Conservation (phyloP, 2,113 vertebrate species). For the Eurypyga helias region DNA sequence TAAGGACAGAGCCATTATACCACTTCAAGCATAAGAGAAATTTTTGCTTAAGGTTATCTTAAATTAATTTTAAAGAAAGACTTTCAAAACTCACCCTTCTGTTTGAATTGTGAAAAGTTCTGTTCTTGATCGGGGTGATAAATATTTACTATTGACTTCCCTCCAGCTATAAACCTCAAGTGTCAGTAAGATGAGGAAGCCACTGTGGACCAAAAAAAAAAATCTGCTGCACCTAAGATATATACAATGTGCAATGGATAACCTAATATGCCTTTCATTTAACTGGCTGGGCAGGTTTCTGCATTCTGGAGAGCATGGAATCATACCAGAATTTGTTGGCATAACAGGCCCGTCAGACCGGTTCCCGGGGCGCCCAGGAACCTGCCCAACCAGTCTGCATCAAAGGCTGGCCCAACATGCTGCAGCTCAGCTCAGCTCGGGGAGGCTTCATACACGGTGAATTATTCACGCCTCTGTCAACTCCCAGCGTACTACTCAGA, state of each 20-base stretch:
- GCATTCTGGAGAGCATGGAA: slow-evolving; percentile 85
- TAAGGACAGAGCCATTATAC: slow-evolving; percentile 6
- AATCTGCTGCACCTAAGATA: slow-evolving; percentile 80
- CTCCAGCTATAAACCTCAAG: slow-evolving; percentile 65
- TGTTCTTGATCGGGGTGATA: slow-evolving; percentile 70
- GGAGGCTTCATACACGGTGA: slow-evolving; percentile 68
- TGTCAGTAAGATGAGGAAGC: slow-evolving; percentile 66
- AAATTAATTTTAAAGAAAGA: slow-evolving; percentile 60
- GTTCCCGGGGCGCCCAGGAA: slow-evolving; percentile 80
- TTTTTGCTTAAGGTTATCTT: slow-evolving; percentile 36
- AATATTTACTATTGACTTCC: slow-evolving; percentile 70
- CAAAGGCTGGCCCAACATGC: slow-evolving; percentile 83
- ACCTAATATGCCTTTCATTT: slow-evolving; percentile 90
- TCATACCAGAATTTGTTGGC: slow-evolving; percentile 91
- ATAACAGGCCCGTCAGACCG: slow-evolving; percentile 83
- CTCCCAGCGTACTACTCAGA: slow-evolving; percentile 67
- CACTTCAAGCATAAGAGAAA: slow-evolving; percentile 20
- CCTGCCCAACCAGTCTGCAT: slow-evolving; percentile 83
- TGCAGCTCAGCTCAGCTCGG: slow-evolving; percentile 74
- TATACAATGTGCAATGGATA: slow-evolving; percentile 85
- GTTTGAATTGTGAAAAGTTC: slow-evolving; percentile 71
- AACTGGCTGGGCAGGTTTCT: slow-evolving; percentile 89
- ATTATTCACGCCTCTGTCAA: slow-evolving; percentile 80
- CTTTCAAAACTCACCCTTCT: slow-evolving; percentile 79
- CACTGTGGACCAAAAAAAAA: slow-evolving; percentile 78